Base-by-base conservation (phyloP, 2,888 invertebrate species). In the Dynastes maya region DNA sequence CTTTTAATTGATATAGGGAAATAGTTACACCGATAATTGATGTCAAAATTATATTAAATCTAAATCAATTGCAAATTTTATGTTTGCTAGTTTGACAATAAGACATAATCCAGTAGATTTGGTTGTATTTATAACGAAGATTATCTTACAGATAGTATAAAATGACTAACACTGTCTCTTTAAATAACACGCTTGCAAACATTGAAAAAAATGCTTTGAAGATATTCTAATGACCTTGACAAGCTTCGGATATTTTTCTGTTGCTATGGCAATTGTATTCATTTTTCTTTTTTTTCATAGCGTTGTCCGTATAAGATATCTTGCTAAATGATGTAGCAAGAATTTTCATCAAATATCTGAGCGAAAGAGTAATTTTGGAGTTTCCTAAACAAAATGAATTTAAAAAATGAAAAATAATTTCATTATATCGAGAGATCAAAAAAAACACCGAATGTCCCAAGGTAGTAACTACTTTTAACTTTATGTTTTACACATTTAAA, bases 211-310 rank as follows among this genome's bases (percentile, higher is more conserved):
- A 55, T 27, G 22, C 16, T 55, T 22, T 55, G 55, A 55, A 55
- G 55, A 55, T 55, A 68, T 49, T 27, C 51, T 51, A 13, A 29
- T 68, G 51, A 68, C 68, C 68, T 68, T 68, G 51, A n/a, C 27
- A 16, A 68, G 16, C 51, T 53, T 49, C 68, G 51, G 51, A 68
- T 51, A 29, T 68, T 51, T 49, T 68, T 53, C 55, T 68, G 68
- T 68, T 68, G 27, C 68, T 53, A 68, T 68, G 51, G 51, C 68
- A 68, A 27, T 29, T 6, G 49, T 68, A 51, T 49, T 68, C 29
- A 51, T 27, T 67, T 27, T 68, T 68, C 51, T 13, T 11, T 16
- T 16, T 68, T 13, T n/a, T 40, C 13, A 55, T 5, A 4, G 22
- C 22, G 32, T 63, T 63, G 32, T 9, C 8, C n/a, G 3, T 32